A percentile compares a stretch with the other conserved stretches of the same genome.
These are phyloP conservation scores for Chelidonichthys spinosus DNA, from an alignment of 2,797 vertebrate genomes.

Conservation along the genomic window DNA sequence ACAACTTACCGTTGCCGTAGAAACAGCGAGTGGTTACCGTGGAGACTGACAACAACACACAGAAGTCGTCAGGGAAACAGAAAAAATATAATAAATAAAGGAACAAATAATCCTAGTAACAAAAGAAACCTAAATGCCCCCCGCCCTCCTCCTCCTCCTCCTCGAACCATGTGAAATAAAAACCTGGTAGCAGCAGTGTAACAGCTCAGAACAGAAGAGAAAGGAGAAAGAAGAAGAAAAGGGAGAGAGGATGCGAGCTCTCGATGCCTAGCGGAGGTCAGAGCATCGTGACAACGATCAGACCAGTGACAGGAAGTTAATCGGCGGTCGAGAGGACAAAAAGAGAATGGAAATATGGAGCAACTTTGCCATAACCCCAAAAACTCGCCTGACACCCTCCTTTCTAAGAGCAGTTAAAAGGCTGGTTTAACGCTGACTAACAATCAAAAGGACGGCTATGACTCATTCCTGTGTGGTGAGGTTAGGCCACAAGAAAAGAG, in stretches of 20 bases:
- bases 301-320: slow-evolving; percentile 36
- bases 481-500: slow-evolving; percentile 51
- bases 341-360: slow-evolving; percentile 46
- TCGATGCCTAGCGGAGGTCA: slow-evolving; percentile 40
- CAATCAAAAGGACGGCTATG: slow-evolving; percentile 47
- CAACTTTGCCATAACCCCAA: slow-evolving; percentile 36
- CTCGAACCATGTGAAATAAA: slow-evolving; percentile 54
- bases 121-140: slow-evolving; percentile 76
- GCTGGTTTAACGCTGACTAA: slow-evolving; percentile 35
- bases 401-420: slow-evolving; percentile 25
- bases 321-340: slow-evolving; percentile 36
- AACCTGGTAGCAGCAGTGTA: slow-evolving; percentile 66
- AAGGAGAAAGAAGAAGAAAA: slow-evolving; percentile 42
- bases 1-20: slow-evolving; percentile 87
- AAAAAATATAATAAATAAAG: slow-evolving; percentile 87
- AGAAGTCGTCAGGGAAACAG: slow-evolving; percentile 89
- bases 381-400: slow-evolving; percentile 34
- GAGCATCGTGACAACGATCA: slow-evolving; percentile 53
- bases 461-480: slow-evolving; percentile 52
- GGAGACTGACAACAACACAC: slow-evolving; percentile 89
- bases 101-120: slow-evolving; percentile 81
- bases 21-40: slow-evolving; percentile 87
- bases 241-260: slow-evolving; percentile 55
- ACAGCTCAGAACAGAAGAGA: slow-evolving; percentile 62
- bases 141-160: slow-evolving; percentile 7